These are phyloP conservation scores for Muscicapa striata DNA, from an alignment of 2,797 vertebrate genomes.

Conservation along the genomic window DNA sequence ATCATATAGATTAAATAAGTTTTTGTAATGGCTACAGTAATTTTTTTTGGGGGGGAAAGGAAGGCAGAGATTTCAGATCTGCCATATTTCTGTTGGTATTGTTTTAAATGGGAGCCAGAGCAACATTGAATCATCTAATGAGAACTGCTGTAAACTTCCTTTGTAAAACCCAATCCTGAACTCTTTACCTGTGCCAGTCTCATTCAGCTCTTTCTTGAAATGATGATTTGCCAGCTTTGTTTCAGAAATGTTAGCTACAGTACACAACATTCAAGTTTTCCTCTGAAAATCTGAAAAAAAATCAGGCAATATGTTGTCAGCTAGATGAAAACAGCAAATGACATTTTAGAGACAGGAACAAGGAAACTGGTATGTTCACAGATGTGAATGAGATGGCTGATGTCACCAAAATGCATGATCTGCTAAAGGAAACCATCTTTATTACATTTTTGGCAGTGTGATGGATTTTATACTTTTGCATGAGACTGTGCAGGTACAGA, in stretches of 20 bases:
- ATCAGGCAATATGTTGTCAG: not conserved
- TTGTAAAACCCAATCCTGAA: not conserved
- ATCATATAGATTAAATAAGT: not conserved
- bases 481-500: not conserved
- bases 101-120: not conserved
- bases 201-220: not conserved
- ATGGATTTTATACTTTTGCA: not conserved
- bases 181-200: not conserved
- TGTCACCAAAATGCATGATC: not conserved
- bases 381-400: not conserved
- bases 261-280: not conserved
- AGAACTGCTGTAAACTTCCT: not conserved
- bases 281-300: not conserved
- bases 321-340: not conserved
- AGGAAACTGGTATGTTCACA: not conserved
- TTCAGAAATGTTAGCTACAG: not conserved
- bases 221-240: not conserved
- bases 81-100: not conserved
- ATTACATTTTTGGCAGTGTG: not conserved
- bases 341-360: not conserved
- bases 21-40: not conserved
- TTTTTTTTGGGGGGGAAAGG: no score
- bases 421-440: not conserved
- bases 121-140: rapidly evolving
- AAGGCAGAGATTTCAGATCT: not conserved